Base-by-base conservation (phyloP, 2,797 vertebrate genomes). In the Cynodonichthys magdalenae region DNA sequence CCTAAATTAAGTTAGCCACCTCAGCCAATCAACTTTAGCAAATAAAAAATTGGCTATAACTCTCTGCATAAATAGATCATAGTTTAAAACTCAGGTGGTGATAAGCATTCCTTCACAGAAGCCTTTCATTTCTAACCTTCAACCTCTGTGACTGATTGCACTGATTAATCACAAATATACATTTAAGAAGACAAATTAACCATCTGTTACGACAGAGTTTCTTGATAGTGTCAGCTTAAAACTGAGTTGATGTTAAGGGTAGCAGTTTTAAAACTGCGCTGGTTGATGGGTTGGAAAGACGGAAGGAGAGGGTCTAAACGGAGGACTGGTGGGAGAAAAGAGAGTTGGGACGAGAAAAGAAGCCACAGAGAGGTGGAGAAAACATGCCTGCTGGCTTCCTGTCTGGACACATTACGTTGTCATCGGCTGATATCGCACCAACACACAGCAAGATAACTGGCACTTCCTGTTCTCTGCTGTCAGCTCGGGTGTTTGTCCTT, bases 381-480 rank as follows among this genome's bases (percentile, higher is more conserved):
- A 84, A 81, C 80, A 82, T 82, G 82, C 89, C 89, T 79, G 74
- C 89, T 83, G 88, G 87, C 79, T 63, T 70, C 64, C 78, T 91
- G 90, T 93, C 88, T 87, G 82, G 74, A 88, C 84, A 77, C 85
- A 91, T 92, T 87, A 91, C 75, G 8, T 65, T 86, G 82, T 76
- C 71, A 71, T 60, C 36, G 65, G 65, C 74, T 75, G 80, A 86
- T 72, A 65, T 73, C 3, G 39, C 67, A 76, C 66, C 46, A 47
- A 61, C 79, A 69, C 54, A 28, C 80, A 81, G 67, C 63, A 63
- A 84, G 81, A 83, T 79, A 78, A 76, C 74, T 57, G 73, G 73
- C 71, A 51, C 79, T 82, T 56, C 78, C 65, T 86, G 69, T 84
- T 77, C 88, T 66, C 59, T 0, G 27, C 82, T 82, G 82, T 89